A percentile compares a stretch with the other conserved stretches of the same genome.
Conservation (phyloP, 1,140 invertebrate species). For the Cotesia vestalis region DNA sequence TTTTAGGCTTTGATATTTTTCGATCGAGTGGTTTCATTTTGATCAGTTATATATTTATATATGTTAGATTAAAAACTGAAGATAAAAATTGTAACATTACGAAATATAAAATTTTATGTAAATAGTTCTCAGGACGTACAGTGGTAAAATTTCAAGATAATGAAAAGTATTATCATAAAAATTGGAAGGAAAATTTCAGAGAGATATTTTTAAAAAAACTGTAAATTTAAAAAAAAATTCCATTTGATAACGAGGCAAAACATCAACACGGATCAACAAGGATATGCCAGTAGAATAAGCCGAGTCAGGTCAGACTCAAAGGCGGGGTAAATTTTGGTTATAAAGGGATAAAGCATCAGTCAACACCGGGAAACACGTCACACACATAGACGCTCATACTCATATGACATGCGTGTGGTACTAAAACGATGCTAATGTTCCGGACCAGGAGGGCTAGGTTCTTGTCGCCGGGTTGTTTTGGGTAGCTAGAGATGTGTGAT, state of each 20-base stretch:
- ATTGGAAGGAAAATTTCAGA: no score
- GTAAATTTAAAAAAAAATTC: no score
- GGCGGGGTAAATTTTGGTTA: slow-evolving; percentile 17
- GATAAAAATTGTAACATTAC: no score
- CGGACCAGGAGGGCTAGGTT: slow-evolving; percentile 29
- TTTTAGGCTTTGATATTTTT: no score
- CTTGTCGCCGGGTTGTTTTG: slow-evolving; percentile 45
- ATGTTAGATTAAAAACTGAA: no score
- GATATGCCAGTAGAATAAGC: slow-evolving; percentile 8
- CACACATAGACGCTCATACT: neutral
- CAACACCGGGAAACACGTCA: slow-evolving; percentile 34
- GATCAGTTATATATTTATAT: no score
- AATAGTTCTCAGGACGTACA: no score
- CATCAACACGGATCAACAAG: neutral
- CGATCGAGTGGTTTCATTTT: no score
- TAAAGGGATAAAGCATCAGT: slow-evolving; percentile 32
- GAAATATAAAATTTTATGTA: no score
- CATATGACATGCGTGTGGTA: slow-evolving; percentile 15
- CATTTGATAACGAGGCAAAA: slow-evolving; percentile 12
- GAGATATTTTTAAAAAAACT: no score
- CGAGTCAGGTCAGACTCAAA: slow-evolving; percentile 7
- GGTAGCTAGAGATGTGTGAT: slow-evolving; percentile 36
- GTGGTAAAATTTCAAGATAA: no score
- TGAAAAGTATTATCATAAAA: no score
- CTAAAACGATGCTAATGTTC: slow-evolving; percentile 41